Evolutionary conservation across 2,888 invertebrate genomes (phyloP).

Genomic region (Boloria euphrosyne): DNA sequence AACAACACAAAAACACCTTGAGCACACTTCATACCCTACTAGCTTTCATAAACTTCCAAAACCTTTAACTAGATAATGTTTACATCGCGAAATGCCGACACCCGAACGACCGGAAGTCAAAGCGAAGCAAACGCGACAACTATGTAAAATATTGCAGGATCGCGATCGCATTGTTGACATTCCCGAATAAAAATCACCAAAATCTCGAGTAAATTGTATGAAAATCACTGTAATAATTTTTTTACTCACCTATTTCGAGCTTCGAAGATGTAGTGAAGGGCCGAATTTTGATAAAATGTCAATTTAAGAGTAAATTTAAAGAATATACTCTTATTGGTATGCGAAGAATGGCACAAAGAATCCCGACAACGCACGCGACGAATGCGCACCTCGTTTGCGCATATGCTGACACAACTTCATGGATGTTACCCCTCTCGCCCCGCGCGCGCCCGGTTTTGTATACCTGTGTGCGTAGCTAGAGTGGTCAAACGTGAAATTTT

Average conservation of each 20-base stretch:
- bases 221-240: conserved; percentile 80
- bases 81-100: conserved; percentile 82
- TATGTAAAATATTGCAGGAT: conserved; percentile 90
- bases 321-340: conserved; percentile 92
- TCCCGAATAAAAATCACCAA: conserved; percentile 85
- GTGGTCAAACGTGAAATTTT: conserved; percentile 83
- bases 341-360: conserved; percentile 99
- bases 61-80: conserved; percentile 80
- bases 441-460: conserved; percentile 71
- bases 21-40: conserved; percentile 78
- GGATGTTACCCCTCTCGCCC: conserved; percentile 80
- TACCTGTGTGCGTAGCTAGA: conserved; percentile 69
- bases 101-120: conserved; percentile 82
- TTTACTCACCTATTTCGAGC: conserved; percentile 89
- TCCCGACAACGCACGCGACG: conserved; percentile 95
- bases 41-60: conserved; percentile 71
- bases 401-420: conserved; percentile 87
- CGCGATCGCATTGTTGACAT: conserved; percentile 88
- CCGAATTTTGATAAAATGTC: conserved; percentile 85
- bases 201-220: conserved; percentile 84
- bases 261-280: conserved; percentile 84
- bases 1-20: conserved; percentile 81
- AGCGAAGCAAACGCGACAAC: conserved; percentile 87
- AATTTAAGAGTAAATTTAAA: conserved; percentile 87
- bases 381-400: conserved; percentile 92